Percentiles rank a stretch among this genome's conserved stretches.
Evolutionary conservation across 2,888 invertebrate genomes (phyloP).

Genomic region (Cheilosia variabilis): DNA sequence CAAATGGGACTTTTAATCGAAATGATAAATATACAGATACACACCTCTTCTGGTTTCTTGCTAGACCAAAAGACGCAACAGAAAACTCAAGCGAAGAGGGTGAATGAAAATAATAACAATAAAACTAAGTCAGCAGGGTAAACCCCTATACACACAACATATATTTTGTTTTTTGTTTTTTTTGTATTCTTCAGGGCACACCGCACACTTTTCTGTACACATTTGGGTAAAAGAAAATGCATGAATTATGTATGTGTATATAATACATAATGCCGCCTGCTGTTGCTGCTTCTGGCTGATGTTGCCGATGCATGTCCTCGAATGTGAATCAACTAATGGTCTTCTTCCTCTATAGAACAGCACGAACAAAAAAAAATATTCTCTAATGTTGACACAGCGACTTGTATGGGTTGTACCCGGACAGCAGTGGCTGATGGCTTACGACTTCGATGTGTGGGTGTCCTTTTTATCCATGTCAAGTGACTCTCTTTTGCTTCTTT

Average conservation of each 20-base stretch:
- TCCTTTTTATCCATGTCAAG: conserved; percentile 72
- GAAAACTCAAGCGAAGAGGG: neutral
- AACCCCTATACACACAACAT: conserved; percentile 36
- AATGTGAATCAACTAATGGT: conserved; percentile 49
- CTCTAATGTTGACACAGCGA: conserved; percentile 10
- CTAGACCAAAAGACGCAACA: conserved; percentile 24
- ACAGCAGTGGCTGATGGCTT: conserved; percentile 4
- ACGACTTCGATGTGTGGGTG: conserved; percentile 32
- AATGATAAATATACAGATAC: conserved; percentile 62
- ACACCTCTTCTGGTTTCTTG: conserved; percentile 26
- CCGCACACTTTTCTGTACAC: conserved; percentile 25
- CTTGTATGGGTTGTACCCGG: conserved; percentile 22
- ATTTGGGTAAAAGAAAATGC: conserved; percentile 43
- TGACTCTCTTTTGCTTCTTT: conserved; percentile 47
- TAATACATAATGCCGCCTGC: conserved; percentile 63
- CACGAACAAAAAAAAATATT: neutral
- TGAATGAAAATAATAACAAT: conserved; percentile 53
- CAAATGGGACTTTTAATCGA: neutral
- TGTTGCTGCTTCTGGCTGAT: conserved; percentile 43
- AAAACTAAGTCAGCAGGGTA: conserved; percentile 56
- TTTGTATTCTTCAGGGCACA: conserved; percentile 26
- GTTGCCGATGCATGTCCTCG: conserved; percentile 48
- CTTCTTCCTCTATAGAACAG: conserved; percentile 22
- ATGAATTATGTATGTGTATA: conserved; percentile 65
- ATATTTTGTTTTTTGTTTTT: neutral